Conservation (phyloP, 2,888 invertebrate species). For the Exephanes ischioxanthus region DNA sequence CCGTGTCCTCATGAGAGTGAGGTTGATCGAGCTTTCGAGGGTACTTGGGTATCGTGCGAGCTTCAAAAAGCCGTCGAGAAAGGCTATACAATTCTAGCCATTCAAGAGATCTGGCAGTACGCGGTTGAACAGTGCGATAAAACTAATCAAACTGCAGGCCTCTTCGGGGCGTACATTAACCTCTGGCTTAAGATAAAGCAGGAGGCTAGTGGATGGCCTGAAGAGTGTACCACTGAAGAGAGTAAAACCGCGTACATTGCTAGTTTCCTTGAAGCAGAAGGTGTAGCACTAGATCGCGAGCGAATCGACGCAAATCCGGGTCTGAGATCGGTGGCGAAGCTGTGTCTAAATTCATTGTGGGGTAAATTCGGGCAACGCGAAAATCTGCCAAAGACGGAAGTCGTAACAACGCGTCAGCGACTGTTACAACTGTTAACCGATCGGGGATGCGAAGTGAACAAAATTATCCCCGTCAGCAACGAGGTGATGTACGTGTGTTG, state of each 20-base stretch:
- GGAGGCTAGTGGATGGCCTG: conserved; percentile 73
- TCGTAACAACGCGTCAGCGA: conserved; percentile 33
- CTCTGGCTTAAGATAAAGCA: conserved; percentile 73
- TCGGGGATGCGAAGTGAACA: too few species aligned
- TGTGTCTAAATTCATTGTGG: conserved; percentile 76
- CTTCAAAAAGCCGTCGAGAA: conserved; percentile 74
- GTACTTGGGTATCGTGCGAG: conserved; percentile 78
- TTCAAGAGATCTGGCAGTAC: conserved; percentile 73
- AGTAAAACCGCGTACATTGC: conserved; percentile 39
- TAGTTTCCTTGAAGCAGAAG: conserved; percentile 62
- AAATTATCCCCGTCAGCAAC: too few species aligned
- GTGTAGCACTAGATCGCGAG: conserved; percentile 67
- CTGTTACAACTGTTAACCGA: too few species aligned
- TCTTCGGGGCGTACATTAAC: conserved; percentile 75
- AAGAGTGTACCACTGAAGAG: conserved; percentile 14
- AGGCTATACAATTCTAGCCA: background rate
- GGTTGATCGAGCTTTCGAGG: conserved; percentile 63
- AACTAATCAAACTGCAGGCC: conserved; percentile 47
- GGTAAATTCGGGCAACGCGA: conserved; percentile 75
- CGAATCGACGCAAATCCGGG: conserved; percentile 72
- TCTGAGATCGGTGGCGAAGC: conserved; percentile 72
- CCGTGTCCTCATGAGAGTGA: background rate
- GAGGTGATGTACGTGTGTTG: too few species aligned
- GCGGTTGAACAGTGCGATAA: conserved; percentile 65
- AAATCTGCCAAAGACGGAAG: conserved; percentile 66